Percentiles rank a stretch among this genome's conserved stretches.
These are phyloP conservation scores for Esox niger DNA, from an alignment of 2,113 vertebrate species.

Conservation along the genomic window DNA sequence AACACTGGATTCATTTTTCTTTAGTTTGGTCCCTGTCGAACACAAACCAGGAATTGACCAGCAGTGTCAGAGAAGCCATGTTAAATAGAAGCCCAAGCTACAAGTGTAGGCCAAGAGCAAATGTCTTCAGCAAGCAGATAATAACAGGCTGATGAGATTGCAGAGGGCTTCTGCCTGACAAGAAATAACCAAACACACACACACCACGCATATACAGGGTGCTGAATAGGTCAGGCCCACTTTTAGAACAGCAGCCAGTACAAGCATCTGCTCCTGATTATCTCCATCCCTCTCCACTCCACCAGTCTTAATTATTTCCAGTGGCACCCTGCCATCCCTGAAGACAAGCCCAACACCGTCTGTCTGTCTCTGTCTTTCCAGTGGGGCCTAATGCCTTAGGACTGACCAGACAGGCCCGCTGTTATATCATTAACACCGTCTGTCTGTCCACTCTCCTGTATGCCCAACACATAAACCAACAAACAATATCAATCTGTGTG, in stretches of 20 bases:
- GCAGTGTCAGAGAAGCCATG: no score
- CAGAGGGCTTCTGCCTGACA: no score
- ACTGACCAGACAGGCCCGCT: neutral
- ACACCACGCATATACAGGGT: neutral
- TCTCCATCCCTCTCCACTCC: neutral
- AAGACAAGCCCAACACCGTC: neutral
- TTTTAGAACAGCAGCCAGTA: neutral
- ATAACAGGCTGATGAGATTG: no score
- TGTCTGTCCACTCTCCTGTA: no score
- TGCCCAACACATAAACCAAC: no score
- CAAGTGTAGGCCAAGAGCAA: no score
- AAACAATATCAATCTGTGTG: no score
- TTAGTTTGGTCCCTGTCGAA: no score
- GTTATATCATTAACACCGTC: neutral
- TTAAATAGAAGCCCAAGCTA: no score
- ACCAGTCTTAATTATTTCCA: neutral
- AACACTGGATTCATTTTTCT: no score
- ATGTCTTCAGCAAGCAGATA: no score
- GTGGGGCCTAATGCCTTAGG: neutral
- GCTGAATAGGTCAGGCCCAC: neutral
- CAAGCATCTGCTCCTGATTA: slow-evolving; percentile 5
- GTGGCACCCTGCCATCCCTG: neutral
- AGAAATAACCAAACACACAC: neutral
- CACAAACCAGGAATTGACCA: no score
- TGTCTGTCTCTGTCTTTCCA: neutral